Evolutionary conservation across 1,140 invertebrate genomes (phyloP), one percentile per base, ranked within the genome.

Genomic region (Portunus trituberculatus): DNA sequence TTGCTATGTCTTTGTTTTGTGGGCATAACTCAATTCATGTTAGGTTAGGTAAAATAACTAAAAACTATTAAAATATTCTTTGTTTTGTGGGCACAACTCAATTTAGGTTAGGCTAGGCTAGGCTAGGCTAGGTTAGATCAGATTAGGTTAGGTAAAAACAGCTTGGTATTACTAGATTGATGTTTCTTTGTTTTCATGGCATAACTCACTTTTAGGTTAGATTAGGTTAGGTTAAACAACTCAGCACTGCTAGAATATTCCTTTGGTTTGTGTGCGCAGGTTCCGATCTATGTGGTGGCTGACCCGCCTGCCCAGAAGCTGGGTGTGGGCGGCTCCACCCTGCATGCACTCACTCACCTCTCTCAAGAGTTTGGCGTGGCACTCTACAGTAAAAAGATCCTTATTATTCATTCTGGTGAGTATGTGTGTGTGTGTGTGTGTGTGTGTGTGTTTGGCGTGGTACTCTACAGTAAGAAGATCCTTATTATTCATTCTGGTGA

Each of bases 401-500:
- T 96, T 20, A 94, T 96, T 32, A 96, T 96, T 48, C 96, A 96
- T 48, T 96, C 96, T 28, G 95, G 94, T 95, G 89, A 84, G 67
- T 59, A 1, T 12, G 16, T 59, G 52, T 14, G 52, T 59, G 12
- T 59, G 16, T 59, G 52, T 59, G 52, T 59, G 52, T 59, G 52
- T 59, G 52, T 59, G 52, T 59, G 52, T 59, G 2, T 59, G 25
- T 90, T 89, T 52, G 94, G 91, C 20, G 28, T 2, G 16, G 46
- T 46, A 45, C 84, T 95, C 8, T 82, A 94, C 52, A 29, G 52
- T 6, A 94, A 94, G 84, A 95, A 92, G 32, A 25, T 95, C 10
- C 94, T 96, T 20, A 94, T 96, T 32, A 96, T 96, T 48, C 96
- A 96, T 48, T 96, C 96, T 28, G 95, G 94, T 95, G 89, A 84